phyloP scores from a whole-genome alignment of 2,888 invertebrate genomes.

The Parnassius glacialis region DNA sequence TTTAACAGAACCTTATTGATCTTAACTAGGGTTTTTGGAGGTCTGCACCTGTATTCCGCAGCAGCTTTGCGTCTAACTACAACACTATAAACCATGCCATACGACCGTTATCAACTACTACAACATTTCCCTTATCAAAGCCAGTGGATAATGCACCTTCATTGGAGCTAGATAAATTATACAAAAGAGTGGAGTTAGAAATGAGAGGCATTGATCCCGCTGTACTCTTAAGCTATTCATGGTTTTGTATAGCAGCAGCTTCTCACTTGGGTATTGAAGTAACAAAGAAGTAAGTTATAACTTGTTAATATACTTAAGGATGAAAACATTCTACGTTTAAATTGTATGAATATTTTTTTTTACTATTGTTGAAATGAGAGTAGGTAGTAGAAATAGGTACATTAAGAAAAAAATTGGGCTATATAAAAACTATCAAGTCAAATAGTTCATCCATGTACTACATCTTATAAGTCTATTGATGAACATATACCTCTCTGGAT shows the following conservation, averaged over 20 bases:
- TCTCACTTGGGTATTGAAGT: constrained; percentile 89
- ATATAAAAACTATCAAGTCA: no score
- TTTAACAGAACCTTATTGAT: constrained; percentile 1
- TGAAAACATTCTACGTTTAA: no score
- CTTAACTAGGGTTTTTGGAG: constrained; percentile 57
- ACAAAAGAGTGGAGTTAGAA: constrained; percentile 91
- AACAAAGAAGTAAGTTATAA: constrained; percentile 80
- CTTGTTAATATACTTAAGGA: not conserved
- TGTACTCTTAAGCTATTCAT: constrained; percentile 92
- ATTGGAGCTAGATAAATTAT: constrained; percentile 86
- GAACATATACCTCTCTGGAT: no score
- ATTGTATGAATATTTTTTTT: no score
- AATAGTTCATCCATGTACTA: no score
- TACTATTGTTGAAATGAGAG: no score
- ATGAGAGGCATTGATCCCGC: constrained; percentile 92
- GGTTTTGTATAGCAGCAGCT: constrained; percentile 91
- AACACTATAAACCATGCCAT: constrained; percentile 29
- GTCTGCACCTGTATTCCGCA: constrained; percentile 45
- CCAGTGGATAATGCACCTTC: constrained; percentile 40
- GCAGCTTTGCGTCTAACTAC: constrained; percentile 38
- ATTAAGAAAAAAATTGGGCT: no score
- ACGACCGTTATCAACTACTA: constrained; percentile 45
- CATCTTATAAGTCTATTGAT: no score
- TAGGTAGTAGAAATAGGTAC: no score
- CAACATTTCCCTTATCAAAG: constrained; percentile 43